Percentiles rank a stretch among this genome's conserved stretches.
Conservation (phyloP, 2,888 invertebrate genomes). For the Uloborus plumipes region DNA sequence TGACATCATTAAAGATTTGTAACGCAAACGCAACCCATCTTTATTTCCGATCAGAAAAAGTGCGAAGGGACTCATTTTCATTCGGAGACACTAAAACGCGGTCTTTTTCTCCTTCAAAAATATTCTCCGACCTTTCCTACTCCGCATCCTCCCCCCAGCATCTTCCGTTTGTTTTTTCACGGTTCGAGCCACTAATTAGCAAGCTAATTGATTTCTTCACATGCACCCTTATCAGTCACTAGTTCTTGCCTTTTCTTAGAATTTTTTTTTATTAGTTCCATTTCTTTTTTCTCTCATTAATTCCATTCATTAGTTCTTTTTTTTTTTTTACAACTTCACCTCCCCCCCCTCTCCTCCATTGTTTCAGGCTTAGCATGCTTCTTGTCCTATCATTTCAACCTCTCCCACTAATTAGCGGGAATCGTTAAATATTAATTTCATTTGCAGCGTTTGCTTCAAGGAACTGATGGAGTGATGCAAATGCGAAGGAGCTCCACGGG, state of each 20-base stretch:
- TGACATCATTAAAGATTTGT: conserved; percentile 59
- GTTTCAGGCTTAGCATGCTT: conserved; percentile 14
- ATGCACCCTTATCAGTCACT: conserved; percentile 56
- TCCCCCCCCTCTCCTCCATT: conserved; percentile 8
- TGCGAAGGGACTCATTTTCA: conserved; percentile 54
- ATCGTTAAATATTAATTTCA: conserved; percentile 65
- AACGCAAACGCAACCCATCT: conserved; percentile 48
- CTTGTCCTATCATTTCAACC: conserved; percentile 44
- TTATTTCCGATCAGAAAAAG: conserved; percentile 44
- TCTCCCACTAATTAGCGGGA: conserved; percentile 54
- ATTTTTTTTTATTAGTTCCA: no score
- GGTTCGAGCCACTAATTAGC: conserved; percentile 63
- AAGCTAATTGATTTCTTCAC: conserved; percentile 64
- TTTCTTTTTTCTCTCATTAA: no score
- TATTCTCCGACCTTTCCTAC: conserved; percentile 1
- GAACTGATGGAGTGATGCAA: conserved; percentile 54
- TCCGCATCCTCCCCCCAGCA: conserved; percentile 12
- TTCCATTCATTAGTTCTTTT: background rate
- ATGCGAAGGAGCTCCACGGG: conserved; percentile 19
- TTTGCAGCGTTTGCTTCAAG: conserved; percentile 59
- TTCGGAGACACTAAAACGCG: conserved; percentile 26
- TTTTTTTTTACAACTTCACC: conserved; percentile 13
- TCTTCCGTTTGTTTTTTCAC: conserved; percentile 59
- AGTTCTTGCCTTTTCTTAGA: conserved; percentile 32
- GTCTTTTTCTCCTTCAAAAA: conserved; percentile 32